Base-by-base conservation (phyloP, 2,113 vertebrate species). In the Bos indicus region DNA sequence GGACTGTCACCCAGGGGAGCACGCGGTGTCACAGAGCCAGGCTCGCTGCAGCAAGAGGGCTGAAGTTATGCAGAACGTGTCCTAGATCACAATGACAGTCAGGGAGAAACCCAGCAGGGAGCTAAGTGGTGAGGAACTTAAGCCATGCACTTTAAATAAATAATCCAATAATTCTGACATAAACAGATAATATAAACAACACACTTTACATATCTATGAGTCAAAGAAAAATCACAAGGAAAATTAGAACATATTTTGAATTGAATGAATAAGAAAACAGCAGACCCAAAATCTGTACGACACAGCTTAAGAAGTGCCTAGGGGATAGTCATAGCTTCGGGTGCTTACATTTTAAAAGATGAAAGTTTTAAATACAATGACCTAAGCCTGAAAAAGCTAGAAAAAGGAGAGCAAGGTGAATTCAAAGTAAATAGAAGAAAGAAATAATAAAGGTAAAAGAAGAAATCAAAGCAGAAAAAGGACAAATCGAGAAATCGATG, bases 21-120 rank as follows among this genome's bases (percentile, higher is more conserved):
- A 23, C 2, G 2, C 2, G 1, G 30, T 6, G 17, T 43, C 36
- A 0, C n/a, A 7, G 78, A 86, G 17, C 28, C 4, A 30, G 56
- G 4, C 57, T 57, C 48, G 0, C 16, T 36, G 7, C 16, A 28
- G 19, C 1, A 9, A 86, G 23, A 46, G 46, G 28, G 19, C 13
- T 86, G 8, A 52, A 30, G 8, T 12, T 11, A 8, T 1, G 2
- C 15, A 36, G 84, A 88, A 7, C 7, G 16, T 11, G 51, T 11
- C 48, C 28, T 62, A 2, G 48, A 43, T 3, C 40, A 40, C 57
- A 30, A 7, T 1, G 62, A n/a, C 33, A 7, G 14, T 48, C 23
- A 57, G 26, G 84, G 8, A 62, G 88, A 60, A 25, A 40, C 25
- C 7, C 56, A 87, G 10, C n/a, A 33, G 43, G 12, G 54, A 46